Evolutionary conservation across 1,140 invertebrate genomes (phyloP).

Genomic region (Mamestra configurata): DNA sequence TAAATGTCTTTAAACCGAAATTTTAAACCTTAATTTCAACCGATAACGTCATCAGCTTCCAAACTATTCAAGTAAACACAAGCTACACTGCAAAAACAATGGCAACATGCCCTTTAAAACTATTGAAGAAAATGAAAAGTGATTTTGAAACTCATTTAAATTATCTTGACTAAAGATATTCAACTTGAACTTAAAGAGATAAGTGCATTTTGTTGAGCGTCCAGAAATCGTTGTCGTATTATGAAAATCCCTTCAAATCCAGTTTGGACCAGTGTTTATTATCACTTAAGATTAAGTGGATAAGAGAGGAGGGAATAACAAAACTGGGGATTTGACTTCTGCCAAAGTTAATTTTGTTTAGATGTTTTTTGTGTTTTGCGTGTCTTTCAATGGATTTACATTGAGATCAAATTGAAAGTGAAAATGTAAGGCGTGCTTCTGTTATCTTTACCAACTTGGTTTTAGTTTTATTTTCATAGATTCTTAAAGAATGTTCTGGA

Average conservation of each 20-base stretch:
- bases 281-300: slow-evolving; percentile 22
- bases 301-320: slow-evolving; percentile 5
- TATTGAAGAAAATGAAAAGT: background rate
- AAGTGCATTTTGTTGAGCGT: slow-evolving; percentile 18
- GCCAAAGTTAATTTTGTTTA: background rate
- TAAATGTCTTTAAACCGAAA: too few species aligned
- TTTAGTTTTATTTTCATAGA: background rate
- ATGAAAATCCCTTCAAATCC: slow-evolving; percentile 22
- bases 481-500: too few species aligned
- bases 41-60: too few species aligned
- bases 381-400: background rate
- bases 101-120: slow-evolving; percentile 12
- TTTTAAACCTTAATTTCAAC: too few species aligned
- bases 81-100: background rate
- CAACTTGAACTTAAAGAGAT: background rate
- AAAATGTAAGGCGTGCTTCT: background rate
- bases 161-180: slow-evolving; percentile 5
- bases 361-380: background rate
- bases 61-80: background rate
- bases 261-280: slow-evolving; percentile 28
- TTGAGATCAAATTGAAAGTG: background rate
- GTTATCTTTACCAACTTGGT: background rate
- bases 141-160: slow-evolving; percentile 13
- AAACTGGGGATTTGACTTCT: slow-evolving; percentile 10
- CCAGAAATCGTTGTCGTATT: slow-evolving; percentile 10